A percentile compares a stretch with the other conserved stretches of the same genome.
These are phyloP conservation scores for Polymixis flavicincta DNA, from an alignment of 2,888 invertebrate genomes.

Conservation along the genomic window DNA sequence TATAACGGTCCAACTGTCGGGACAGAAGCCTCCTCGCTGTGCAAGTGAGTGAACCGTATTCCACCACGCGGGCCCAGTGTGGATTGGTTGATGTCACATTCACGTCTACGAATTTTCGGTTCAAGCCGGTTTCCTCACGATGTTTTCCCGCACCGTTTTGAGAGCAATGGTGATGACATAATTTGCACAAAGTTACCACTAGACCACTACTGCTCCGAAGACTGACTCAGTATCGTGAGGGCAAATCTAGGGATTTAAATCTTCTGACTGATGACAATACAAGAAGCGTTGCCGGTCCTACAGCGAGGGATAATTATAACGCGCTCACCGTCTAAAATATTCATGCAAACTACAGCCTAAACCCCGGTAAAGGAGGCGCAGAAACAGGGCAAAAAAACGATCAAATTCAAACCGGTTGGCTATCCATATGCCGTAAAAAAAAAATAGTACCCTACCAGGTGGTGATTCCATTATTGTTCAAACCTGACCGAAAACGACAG, in stretches of 20 bases:
- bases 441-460: conserved; percentile 70
- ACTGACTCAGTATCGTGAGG: neutral
- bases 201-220: too few species aligned
- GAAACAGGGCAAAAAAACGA: neutral
- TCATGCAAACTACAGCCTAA: conserved; percentile 34
- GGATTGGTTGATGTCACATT: too few species aligned
- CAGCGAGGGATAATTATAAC: conserved; percentile 42
- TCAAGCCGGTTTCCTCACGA: too few species aligned
- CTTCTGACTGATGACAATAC: neutral
- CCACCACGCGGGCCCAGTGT: too few species aligned
- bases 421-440: conserved; percentile 60
- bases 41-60: too few species aligned
- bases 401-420: conserved; percentile 47
- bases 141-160: too few species aligned
- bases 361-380: conserved; percentile 21
- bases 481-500: conserved; percentile 83
- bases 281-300: neutral
- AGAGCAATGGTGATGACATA: too few species aligned
- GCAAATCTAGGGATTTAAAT: neutral
- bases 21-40: too few species aligned
- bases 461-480: conserved; percentile 72
- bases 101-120: too few species aligned
- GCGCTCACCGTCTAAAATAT: conserved; percentile 33
- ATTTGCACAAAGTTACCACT: too few species aligned
- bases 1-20: too few species aligned